Evolutionary conservation across 2,113 vertebrate genomes (phyloP).

Genomic region (Vidua macroura): DNA sequence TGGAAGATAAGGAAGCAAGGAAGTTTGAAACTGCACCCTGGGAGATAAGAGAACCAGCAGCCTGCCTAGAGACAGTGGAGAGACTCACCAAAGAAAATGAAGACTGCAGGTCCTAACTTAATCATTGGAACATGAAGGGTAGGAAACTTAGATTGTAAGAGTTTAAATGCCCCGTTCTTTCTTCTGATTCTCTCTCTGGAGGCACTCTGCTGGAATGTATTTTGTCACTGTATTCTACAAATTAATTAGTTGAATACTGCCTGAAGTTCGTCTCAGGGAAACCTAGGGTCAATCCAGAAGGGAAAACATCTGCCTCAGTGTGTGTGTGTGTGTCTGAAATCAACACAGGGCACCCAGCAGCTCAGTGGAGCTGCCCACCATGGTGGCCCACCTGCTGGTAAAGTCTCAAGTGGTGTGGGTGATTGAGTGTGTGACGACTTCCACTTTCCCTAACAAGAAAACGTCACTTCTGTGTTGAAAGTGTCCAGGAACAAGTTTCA

Average conservation of each 20-base stretch:
- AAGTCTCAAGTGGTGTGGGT: background rate
- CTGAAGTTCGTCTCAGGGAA: background rate
- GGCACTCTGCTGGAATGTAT: background rate
- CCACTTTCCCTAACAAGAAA: background rate
- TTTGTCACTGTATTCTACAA: background rate
- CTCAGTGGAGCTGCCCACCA: background rate
- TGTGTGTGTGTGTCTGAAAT: background rate
- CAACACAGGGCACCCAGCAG: background rate
- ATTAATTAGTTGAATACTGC: background rate
- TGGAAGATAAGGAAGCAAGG: background rate
- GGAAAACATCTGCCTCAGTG: background rate
- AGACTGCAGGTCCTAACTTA: background rate
- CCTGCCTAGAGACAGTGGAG: too few species aligned
- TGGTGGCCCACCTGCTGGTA: background rate
- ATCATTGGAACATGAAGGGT: background rate
- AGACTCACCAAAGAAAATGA: background rate
- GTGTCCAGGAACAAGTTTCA: background rate
- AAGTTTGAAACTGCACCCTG: background rate
- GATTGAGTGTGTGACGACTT: background rate
- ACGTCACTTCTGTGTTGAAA: background rate
- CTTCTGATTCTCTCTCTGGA: background rate
- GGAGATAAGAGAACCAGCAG: background rate
- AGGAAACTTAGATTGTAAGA: background rate
- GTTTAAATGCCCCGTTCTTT: background rate
- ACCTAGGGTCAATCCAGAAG: accelerated